phyloP scores from a whole-genome alignment of 2,797 vertebrate genomes.

The Cyprinodon diabolis region DNA sequence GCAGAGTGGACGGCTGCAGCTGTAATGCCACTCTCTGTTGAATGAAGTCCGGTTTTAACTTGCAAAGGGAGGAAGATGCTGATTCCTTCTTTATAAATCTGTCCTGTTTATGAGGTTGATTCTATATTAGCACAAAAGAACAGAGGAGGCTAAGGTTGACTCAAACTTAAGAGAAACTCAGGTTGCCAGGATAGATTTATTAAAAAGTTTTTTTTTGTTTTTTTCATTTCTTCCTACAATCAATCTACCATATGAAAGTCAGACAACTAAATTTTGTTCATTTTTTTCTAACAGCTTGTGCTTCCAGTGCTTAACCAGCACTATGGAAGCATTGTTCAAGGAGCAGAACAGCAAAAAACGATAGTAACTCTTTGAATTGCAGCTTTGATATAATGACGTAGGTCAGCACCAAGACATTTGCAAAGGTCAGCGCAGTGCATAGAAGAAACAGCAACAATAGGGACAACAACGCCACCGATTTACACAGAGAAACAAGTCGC shows the following conservation, averaged over 20 bases:
- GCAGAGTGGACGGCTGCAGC: constrained; percentile 20
- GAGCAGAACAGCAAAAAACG: constrained; percentile 32
- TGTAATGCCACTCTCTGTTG: constrained; percentile 42
- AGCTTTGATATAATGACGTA: constrained; percentile 60
- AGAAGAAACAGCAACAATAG: constrained; percentile 48
- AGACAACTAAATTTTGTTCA: not conserved
- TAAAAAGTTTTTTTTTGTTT: not conserved
- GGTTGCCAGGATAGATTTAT: not conserved
- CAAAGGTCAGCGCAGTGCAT: constrained; percentile 55
- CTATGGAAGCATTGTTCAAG: constrained; percentile 17
- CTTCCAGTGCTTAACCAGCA: not conserved
- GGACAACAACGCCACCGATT: constrained; percentile 28
- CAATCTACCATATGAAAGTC: not conserved
- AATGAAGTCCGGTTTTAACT: constrained; percentile 30
- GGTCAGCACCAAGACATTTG: constrained; percentile 43
- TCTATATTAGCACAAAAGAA: not conserved
- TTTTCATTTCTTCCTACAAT: not conserved
- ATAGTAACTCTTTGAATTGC: constrained; percentile 34
- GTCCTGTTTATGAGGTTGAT: constrained; percentile 3
- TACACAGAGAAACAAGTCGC: constrained; percentile 49
- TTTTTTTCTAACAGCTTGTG: not conserved
- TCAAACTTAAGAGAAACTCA: not conserved
- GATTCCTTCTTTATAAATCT: not conserved
- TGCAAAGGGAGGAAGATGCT: not conserved
- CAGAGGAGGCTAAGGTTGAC: not conserved